Evolutionary conservation across 2,797 vertebrate species (phyloP).

Genomic region (Mormyrus hasselquistii): DNA sequence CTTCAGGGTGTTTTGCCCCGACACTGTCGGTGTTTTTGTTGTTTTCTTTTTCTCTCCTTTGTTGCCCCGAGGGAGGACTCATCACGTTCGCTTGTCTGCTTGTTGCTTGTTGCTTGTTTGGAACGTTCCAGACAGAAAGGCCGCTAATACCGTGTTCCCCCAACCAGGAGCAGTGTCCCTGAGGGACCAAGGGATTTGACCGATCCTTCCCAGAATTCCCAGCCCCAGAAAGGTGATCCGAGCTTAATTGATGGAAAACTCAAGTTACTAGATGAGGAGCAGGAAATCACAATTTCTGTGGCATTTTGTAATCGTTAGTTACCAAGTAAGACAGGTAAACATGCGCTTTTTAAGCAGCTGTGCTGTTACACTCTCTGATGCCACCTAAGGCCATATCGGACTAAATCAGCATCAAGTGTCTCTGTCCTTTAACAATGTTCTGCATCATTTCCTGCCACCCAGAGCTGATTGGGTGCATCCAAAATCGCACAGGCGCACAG

Average conservation of each 20-base stretch:
- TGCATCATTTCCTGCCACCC: neutral
- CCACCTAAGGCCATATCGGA: neutral
- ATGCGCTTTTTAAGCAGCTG: neutral
- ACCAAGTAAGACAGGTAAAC: neutral
- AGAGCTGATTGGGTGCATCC: neutral
- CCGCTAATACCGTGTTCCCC: neutral
- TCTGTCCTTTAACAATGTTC: neutral
- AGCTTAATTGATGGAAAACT: neutral
- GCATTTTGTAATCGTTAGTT: neutral
- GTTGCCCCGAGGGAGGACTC: neutral
- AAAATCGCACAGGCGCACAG: neutral
- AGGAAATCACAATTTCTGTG: neutral
- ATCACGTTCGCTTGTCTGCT: neutral
- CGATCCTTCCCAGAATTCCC: conserved; percentile 3
- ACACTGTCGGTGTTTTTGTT: neutral
- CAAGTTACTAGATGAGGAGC: neutral
- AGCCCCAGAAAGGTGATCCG: conserved; percentile 34
- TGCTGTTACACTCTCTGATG: neutral
- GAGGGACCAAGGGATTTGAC: conserved; percentile 22
- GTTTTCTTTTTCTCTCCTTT: neutral
- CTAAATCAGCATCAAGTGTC: neutral
- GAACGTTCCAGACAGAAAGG: neutral
- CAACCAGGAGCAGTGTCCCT: conserved; percentile 24
- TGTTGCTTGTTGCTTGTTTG: neutral
- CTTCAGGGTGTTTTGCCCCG: neutral